Evolutionary conservation across 1,140 invertebrate genomes (phyloP).

Genomic region (Drosophila pruinosa): DNA sequence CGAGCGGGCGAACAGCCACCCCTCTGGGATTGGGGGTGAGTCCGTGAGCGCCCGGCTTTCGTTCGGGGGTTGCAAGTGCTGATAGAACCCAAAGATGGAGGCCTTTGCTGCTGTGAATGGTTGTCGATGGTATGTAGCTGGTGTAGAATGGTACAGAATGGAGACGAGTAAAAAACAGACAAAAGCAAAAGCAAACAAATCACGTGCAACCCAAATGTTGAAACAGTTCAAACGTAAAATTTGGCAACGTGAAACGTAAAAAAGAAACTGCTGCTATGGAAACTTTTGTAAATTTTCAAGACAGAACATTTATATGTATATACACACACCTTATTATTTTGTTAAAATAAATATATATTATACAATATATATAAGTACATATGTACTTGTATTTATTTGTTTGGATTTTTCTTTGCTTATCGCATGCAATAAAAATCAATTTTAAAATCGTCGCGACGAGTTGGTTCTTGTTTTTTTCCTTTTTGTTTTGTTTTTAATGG

Average conservation of each 20-base stretch:
- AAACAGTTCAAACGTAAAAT: constrained; percentile 21
- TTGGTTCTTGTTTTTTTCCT: constrained; percentile 54
- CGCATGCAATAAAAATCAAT: constrained; percentile 73
- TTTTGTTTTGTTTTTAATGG: constrained; percentile 55
- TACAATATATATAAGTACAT: constrained; percentile 28
- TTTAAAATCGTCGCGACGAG: constrained; percentile 63
- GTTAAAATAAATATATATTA: constrained; percentile 6
- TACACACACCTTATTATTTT: constrained; percentile 38
- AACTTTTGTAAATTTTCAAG: background rate
- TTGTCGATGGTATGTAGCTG: constrained; percentile 5
- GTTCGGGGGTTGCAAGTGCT: constrained; percentile 37
- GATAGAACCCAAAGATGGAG: constrained; percentile 25
- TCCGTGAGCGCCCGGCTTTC: constrained; percentile 60
- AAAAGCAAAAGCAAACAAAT: constrained; percentile 51
- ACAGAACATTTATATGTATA: background rate
- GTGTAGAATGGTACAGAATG: constrained; percentile 15
- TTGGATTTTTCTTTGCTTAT: constrained; percentile 48
- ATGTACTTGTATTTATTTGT: constrained; percentile 30
- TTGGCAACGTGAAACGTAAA: background rate
- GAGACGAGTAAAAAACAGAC: constrained; percentile 42
- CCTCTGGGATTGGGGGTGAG: constrained; percentile 8
- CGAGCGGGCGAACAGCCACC: constrained; percentile 4
- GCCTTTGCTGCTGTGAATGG: background rate
- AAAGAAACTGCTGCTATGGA: background rate
- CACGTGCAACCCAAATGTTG: constrained; percentile 59